A percentile compares a stretch with the other conserved stretches of the same genome.
Evolutionary conservation across 2,888 invertebrate species (phyloP).

Genomic region (Troides oblongomaculatus): DNA sequence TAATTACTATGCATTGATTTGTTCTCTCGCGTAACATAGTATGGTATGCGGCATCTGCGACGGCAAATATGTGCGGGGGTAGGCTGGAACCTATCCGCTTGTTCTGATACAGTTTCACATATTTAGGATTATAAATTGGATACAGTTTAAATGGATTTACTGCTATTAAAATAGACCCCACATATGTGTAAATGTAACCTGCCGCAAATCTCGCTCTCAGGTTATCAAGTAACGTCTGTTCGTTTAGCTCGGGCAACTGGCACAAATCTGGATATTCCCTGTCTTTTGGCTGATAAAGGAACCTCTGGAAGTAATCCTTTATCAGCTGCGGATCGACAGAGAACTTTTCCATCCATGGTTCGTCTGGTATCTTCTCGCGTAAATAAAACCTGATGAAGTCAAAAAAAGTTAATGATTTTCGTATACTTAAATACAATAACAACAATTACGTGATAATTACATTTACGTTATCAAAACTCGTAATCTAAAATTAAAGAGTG

Average conservation of each 20-base stretch:
- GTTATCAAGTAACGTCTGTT: conserved; percentile 95
- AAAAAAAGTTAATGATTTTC: conserved; percentile 26
- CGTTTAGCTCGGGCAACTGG: conserved; percentile 96
- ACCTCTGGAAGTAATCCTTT: conserved; percentile 94
- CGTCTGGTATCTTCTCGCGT: conserved; percentile 91
- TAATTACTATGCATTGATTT: conserved; percentile 96
- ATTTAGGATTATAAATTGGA: conserved; percentile 98
- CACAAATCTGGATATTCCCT: conserved; percentile 97
- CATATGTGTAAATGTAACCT: conserved; percentile 97
- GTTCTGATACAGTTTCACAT: conserved; percentile 97
- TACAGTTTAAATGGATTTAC: conserved; percentile 97
- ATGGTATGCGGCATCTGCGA: conserved; percentile 96
- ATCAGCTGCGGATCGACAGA: conserved; percentile 95
- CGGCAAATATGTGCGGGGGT: conserved; percentile 98
- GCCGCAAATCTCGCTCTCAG: conserved; percentile 92
- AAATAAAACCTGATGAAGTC: conserved; percentile 87
- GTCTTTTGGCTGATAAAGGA: conserved; percentile 94
- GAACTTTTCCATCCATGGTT: conserved; percentile 92
- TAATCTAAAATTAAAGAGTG: conserved; percentile 53
- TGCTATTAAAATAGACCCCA: conserved; percentile 96
- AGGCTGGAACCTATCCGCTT: conserved; percentile 93
- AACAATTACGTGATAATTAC: conserved; percentile 52
- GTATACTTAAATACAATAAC: conserved; percentile 13
- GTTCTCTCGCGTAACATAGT: conserved; percentile 94
- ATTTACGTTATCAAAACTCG: conserved; percentile 60